Base-by-base conservation (phyloP, 2,888 invertebrate species). In the Ophonus ardosiacus region DNA sequence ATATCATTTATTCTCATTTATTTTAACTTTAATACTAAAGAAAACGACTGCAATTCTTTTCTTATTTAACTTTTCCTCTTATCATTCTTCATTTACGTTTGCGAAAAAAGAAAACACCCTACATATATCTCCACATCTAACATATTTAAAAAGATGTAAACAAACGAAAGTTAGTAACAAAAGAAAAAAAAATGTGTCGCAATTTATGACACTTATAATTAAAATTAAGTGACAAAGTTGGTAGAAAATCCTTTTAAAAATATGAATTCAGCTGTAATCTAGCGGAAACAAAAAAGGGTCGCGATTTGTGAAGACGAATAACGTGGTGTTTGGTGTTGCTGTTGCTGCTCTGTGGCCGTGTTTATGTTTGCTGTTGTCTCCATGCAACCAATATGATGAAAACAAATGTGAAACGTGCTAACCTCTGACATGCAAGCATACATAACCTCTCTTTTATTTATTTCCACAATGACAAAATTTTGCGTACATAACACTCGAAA, bases 341-440 rank as follows among this genome's bases (percentile, higher is more conserved):
- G 51, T 13, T 7, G 38, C 24, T 24, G 21, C 21, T 4, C 6
- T 56, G 56, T 1, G 56, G 56, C 21, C 13, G 56, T 56, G 76
- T 76, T 76, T 76, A 74, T 57, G 78, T 78, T 57, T 78, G 78
- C n/a, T 57, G 57, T 78, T 56, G 78, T 56, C 15, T 56, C 24
- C 83, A 63, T 78, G 65, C 78, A 78, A 78, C 84, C 84, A 74
- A 84, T 76, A 84, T 84, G 84, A 84, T 84, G 84, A 78, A 84
- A 84, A 84, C 63, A 84, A 84, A 76, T 76, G 78, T 78, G 84
- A 43, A 78, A 63, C 84, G 78, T 84, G 84, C 63, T 78, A 65
- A 84, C 84, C 84, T 65, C 65, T 84, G 84, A 84, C 84, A 65
- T 78, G 78, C 78, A 18, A 76, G 83, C 83, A 65, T 78, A 78